These are phyloP conservation scores for Littorina saxatilis DNA, from an alignment of 1,140 invertebrate genomes.

Conservation along the genomic window DNA sequence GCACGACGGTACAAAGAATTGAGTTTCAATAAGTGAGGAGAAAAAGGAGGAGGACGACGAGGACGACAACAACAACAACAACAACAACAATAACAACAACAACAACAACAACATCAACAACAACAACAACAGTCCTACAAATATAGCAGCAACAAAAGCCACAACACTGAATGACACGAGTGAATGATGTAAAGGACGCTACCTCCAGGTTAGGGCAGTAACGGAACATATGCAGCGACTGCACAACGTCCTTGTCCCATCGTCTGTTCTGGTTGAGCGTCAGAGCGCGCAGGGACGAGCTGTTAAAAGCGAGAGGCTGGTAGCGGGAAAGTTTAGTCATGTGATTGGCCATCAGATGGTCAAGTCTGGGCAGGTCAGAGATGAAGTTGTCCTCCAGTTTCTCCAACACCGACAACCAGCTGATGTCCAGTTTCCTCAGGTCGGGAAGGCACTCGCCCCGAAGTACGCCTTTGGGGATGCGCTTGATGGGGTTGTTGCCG, in stretches of 20 bases:
- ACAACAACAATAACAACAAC: too few species aligned
- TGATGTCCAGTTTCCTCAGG: conserved; percentile 28
- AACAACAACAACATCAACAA: too few species aligned
- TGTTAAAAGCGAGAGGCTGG: conserved; percentile 1
- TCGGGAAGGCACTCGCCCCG: not conserved
- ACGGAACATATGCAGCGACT: not conserved
- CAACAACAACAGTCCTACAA: too few species aligned
- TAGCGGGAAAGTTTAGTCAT: not conserved
- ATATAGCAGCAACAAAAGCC: too few species aligned
- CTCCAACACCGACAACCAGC: not conserved
- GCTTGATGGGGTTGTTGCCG: not conserved
- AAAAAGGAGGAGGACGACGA: too few species aligned
- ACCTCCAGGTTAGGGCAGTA: conserved; percentile 22
- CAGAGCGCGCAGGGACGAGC: not conserved
- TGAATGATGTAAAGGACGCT: too few species aligned
- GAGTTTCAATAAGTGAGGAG: too few species aligned
- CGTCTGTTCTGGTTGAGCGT: not conserved
- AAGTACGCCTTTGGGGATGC: not conserved
- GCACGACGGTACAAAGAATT: too few species aligned
- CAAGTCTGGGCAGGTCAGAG: conserved; percentile 19
- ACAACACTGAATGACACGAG: too few species aligned
- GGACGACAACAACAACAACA: too few species aligned
- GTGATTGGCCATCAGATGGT: not conserved
- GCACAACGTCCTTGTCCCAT: not conserved
- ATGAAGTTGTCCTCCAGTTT: conserved; percentile 29